phyloP scores from a whole-genome alignment of 2,888 invertebrate genomes.

The Proisotoma minuta region DNA sequence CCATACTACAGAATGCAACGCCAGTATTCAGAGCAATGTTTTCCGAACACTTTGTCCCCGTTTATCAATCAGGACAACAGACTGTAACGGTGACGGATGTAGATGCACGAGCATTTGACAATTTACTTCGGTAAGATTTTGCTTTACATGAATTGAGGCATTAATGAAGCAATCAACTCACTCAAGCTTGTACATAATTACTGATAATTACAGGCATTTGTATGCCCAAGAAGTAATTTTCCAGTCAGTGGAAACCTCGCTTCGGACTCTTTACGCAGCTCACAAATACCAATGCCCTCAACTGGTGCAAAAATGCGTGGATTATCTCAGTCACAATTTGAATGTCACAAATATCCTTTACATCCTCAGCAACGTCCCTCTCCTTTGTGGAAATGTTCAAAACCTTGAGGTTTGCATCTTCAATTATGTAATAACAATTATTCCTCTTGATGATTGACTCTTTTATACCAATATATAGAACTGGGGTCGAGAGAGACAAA shows the following conservation, averaged over 20 bases:
- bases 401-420: constrained; percentile 36
- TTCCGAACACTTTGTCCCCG: constrained; percentile 53
- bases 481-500: constrained; percentile 16
- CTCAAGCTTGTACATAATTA: too few relatives aligned
- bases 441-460: background rate
- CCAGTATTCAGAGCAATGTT: constrained; percentile 63
- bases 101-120: constrained; percentile 64
- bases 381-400: constrained; percentile 48
- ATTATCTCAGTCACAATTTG: constrained; percentile 62
- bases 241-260: constrained; percentile 62
- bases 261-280: constrained; percentile 67
- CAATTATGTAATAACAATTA: background rate
- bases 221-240: constrained; percentile 62
- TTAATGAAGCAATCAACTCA: too few relatives aligned
- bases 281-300: constrained; percentile 68
- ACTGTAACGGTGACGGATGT: constrained; percentile 57
- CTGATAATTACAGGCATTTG: constrained; percentile 57
- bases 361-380: constrained; percentile 56
- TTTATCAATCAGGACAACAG: constrained; percentile 48
- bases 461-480: constrained; percentile 17
- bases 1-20: constrained; percentile 60
- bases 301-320: constrained; percentile 64
- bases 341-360: constrained; percentile 62
- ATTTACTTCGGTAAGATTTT: constrained; percentile 56
- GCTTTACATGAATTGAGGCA: too few relatives aligned